Conservation (phyloP, 1,140 invertebrate species). For the Gerris buenoi region DNA sequence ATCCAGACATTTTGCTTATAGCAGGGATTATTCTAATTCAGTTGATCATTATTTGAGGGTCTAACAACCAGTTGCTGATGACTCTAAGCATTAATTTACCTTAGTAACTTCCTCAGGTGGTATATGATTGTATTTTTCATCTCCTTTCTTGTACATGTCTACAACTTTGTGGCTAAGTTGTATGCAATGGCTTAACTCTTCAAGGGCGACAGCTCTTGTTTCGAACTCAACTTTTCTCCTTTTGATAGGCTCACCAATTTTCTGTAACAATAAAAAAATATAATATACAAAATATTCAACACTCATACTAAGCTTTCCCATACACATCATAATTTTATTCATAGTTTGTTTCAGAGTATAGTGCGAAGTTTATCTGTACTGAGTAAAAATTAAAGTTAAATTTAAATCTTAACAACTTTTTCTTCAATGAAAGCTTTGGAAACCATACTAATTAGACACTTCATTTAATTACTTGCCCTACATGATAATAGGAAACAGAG, state of each 20-base stretch:
- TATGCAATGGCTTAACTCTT: conserved; percentile 56
- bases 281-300: no score
- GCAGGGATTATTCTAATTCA: neutral
- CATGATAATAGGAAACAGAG: no score
- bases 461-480: no score
- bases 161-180: conserved; percentile 59
- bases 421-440: neutral
- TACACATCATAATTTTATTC: no score
- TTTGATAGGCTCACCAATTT: conserved; percentile 71
- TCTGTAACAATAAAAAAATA: conserved; percentile 34
- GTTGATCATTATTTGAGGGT: no score
- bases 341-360: neutral
- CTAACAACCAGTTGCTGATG: no score
- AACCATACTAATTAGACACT: neutral
- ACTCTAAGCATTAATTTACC: conserved; percentile 11
- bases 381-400: neutral
- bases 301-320: no score
- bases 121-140: conserved; percentile 70
- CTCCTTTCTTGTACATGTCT: conserved; percentile 45
- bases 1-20: neutral
- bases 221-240: conserved; percentile 61
- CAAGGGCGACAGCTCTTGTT: conserved; percentile 52
- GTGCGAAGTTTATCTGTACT: neutral
- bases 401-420: neutral
- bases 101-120: conserved; percentile 51